Evolutionary conservation across 2,888 invertebrate species (phyloP), one percentile per base, ranked within the genome.

Genomic region (Pheosia gnoma): DNA sequence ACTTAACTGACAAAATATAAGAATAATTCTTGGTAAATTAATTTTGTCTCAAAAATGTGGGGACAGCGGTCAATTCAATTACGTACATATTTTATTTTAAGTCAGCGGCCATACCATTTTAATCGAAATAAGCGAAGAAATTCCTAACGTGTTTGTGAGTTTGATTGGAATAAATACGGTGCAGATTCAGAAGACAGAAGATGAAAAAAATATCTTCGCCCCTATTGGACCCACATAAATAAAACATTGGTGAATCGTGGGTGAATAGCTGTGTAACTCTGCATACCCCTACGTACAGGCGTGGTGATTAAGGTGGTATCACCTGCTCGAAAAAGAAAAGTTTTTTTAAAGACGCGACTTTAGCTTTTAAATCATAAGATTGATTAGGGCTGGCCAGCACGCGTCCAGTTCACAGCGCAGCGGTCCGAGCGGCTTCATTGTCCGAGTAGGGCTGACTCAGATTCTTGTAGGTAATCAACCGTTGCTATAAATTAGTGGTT

Each of bases 391-490:
- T 65, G 67, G 71, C 70, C 60, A 68, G 77, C 78, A 77, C 82
- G 81, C 82, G 79, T 68, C 62, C 62, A 68, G 72, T 74, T 77
- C 68, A 73, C 10, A 25, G 25, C 7, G 70, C 72, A 70, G 79
- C 66, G 64, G 70, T 65, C 59, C 25, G 25, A 25, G 25, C 25
- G 56, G 67, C 75, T 82, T 83, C 84, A 84, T 83, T 78, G 75
- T 79, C 72, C 68, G 71, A 75, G 70, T 39, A 39, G 11, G 39
- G 75, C 83, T 85, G 83, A 86, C 78, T 87, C 83, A 85, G 86
- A 86, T 90, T 89, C 88, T 86, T 87, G 88, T 85, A 83, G 83
- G 88, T 89, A 90, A 90, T 90, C 89, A 90, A 87, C 86, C 82
- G 85, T 84, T 78, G 87, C 86, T 86, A 90, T 90, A 90, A 89